Conservation (phyloP, 2,797 vertebrate genomes). For the Lutra lutra region DNA sequence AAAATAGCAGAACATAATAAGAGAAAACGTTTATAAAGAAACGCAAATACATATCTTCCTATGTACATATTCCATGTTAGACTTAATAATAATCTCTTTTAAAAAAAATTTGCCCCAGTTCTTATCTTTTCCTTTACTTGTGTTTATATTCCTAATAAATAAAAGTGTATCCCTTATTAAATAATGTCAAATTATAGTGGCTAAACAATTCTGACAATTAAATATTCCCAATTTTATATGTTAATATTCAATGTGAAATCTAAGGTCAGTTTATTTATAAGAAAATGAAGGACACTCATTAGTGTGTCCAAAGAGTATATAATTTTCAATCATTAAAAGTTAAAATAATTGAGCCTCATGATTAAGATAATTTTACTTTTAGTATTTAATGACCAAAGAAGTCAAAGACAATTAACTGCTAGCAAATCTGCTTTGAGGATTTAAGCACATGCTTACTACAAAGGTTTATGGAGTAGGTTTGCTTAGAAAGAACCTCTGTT, state of each 20-base stretch:
- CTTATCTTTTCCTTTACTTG: conserved; percentile 24
- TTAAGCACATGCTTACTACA: neutral
- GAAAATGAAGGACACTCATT: conserved; percentile 48
- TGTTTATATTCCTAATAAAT: neutral
- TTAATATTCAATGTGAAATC: conserved; percentile 51
- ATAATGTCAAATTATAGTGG: conserved; percentile 10
- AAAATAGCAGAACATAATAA: neutral
- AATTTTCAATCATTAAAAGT: conserved; percentile 61
- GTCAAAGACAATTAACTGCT: conserved; percentile 34
- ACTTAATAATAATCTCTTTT: conserved; percentile 1
- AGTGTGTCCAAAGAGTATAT: neutral
- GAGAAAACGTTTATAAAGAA: conserved; percentile 50
- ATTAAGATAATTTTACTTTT: conserved; percentile 48
- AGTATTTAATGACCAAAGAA: conserved; percentile 17
- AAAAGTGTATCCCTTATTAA: neutral
- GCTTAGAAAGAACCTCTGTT: neutral
- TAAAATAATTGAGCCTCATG: conserved; percentile 42
- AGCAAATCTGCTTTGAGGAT: neutral
- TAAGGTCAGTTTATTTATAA: conserved; percentile 27
- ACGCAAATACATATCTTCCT: neutral
- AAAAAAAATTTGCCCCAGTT: conserved; percentile 39
- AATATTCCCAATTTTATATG: conserved; percentile 45
- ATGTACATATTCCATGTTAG: neutral
- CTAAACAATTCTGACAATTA: conserved; percentile 49
- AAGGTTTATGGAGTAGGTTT: neutral